A percentile compares a stretch with the other conserved stretches of the same genome.
These are phyloP conservation scores for Sclerodermus sp. DNA, from an alignment of 2,888 invertebrate species.

Conservation along the genomic window DNA sequence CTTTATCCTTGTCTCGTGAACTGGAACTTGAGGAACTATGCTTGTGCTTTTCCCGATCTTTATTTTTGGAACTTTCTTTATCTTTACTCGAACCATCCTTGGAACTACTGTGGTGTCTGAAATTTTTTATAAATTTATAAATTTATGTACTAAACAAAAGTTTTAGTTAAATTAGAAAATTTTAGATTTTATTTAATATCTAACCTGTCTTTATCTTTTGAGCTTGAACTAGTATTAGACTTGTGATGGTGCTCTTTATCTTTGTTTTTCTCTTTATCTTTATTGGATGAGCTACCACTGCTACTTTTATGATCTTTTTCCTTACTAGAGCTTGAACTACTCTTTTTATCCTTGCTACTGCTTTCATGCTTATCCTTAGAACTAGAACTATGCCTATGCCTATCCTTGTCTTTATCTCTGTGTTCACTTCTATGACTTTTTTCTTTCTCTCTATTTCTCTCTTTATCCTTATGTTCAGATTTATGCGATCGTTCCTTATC, in stretches of 20 bases:
- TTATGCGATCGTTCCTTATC: constrained; percentile 58
- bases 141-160: too few relatives aligned
- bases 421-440: constrained; percentile 59
- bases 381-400: constrained; percentile 50
- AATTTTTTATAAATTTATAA: constrained; percentile 6
- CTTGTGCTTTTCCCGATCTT: constrained; percentile 57
- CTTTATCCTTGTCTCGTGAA: constrained; percentile 47
- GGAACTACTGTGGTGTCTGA: constrained; percentile 54
- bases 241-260: constrained; percentile 58
- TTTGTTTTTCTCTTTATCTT: constrained; percentile 56
- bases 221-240: constrained; percentile 53
- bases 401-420: constrained; percentile 66
- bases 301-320: constrained; percentile 52
- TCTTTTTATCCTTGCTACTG: constrained; percentile 60
- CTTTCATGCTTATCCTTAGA: constrained; percentile 59
- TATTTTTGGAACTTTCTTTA: constrained; percentile 55
- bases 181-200: constrained; percentile 3
- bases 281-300: constrained; percentile 50
- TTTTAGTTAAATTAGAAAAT: constrained; percentile 6
- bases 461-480: constrained; percentile 58
- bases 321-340: constrained; percentile 60
- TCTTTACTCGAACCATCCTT: constrained; percentile 55
- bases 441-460: constrained; percentile 65
- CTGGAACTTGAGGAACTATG: constrained; percentile 55
- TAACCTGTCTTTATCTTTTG: constrained; percentile 55